Conservation (phyloP, 2,797 vertebrate species). For the Peromyscus melanophrys region DNA sequence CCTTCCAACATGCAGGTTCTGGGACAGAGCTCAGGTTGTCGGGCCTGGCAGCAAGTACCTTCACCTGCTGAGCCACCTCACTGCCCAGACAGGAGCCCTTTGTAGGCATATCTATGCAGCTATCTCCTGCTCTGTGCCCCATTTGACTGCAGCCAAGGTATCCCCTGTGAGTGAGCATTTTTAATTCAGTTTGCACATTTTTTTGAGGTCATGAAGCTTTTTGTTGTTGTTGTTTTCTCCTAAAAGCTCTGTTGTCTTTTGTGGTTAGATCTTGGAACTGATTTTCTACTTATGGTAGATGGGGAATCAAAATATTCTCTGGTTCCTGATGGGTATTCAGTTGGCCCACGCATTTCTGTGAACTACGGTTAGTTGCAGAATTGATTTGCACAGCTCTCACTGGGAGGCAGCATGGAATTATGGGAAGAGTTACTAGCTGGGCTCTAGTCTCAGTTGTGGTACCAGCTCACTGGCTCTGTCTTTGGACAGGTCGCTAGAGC, state of each 20-base stretch:
- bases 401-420: not conserved
- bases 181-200: conserved; percentile 4
- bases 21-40: not conserved
- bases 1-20: not conserved
- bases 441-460: not conserved
- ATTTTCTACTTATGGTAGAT: not conserved
- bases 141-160: not conserved
- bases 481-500: not conserved
- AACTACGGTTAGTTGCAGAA: not conserved
- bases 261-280: conserved; percentile 12
- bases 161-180: not conserved
- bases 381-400: not conserved
- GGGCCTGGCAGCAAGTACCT: not conserved
- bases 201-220: not conserved
- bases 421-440: not conserved
- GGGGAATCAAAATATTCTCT: not conserved
- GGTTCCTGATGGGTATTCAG: not conserved
- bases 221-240: not conserved
- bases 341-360: not conserved
- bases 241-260: not conserved
- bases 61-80: not conserved
- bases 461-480: not conserved
- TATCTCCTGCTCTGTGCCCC: not conserved
- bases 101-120: not conserved
- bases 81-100: not conserved